Base-by-base conservation (phyloP, 1,140 invertebrate genomes). In the Tetramorium simillimum region DNA sequence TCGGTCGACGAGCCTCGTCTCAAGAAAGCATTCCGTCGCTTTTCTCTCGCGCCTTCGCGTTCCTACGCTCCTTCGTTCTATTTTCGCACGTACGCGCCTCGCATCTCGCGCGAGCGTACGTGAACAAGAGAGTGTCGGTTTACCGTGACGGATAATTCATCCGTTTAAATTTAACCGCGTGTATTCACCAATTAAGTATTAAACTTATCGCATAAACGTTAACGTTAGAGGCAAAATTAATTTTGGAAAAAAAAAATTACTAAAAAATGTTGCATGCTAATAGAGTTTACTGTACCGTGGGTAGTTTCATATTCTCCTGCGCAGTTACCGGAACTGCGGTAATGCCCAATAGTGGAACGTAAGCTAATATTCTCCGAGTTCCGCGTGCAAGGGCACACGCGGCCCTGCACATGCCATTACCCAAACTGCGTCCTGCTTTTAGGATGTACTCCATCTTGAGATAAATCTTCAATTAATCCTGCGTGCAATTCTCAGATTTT, bases 361-460 rank as follows among this genome's bases (percentile, higher is more conserved):
- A 91, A 28, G 94, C 90, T 65, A 95, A 88, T 91, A 95, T 90
- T 81, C 91, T 90, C 10, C 94, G 92, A 10, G 94, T 91, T 53
- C 94, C 95, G 4, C 94, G 92, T 37, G 92, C 91, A 43, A 95
- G 90, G 24, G 92, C 89, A 81, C 94, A 91, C n/a, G 92, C 93
- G 40, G 92, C 93, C 49, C 94, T 90, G 89, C 88, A 95, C 56
- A 95, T 89, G 69, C 94, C 94, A 82, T 87, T 92, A 80, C 93
- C 81, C 78, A 95, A 85, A 73, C 91, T 92, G 89, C 94, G 93
- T 67, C 94, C 93, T 86, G 93, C 93, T 88, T 92, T 94, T 86
- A 93, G 88, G 86, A 95, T 89, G 33, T 94, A 94, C 87, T 95
- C 95, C 95, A 95, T 95, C 67, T 86, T 72, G 16, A 21, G 6